Evolutionary conservation across 92 coral and sea anemone genomes (phyloP), one percentile per base, ranked within the genome.

Genomic region (Zoanthus gigantus): DNA sequence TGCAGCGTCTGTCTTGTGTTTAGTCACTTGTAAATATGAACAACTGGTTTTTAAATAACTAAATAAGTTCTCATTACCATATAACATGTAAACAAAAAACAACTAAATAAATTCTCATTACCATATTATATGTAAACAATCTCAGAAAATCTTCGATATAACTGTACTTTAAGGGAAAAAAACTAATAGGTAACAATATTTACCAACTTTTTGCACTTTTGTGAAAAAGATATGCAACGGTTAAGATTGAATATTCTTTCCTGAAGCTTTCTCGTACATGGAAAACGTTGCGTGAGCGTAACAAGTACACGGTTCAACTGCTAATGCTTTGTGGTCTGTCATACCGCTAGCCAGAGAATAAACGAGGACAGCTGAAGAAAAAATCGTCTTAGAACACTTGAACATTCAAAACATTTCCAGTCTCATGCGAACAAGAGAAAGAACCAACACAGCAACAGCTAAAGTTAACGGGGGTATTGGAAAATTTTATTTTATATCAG

Each of bases 41-140:
- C 46, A 66, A 28, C 76, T 66, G 85, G 85, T 81, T 66, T 65
- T 44, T 50, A 50, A 50, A 50, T 50, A 50, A 50, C 8, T 50
- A 50, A 50, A 50, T 66, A 81, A 67, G 85, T 46, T 74, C 76
- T 81, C 45, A 81, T 81, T 81, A 81, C 18, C 85, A 81, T 81
- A 81, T 9, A 66, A 23, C 67, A 30, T 81, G 85, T 81, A 81
- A 80, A 80, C 85, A 80, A 80, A 23, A 23, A 23, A 23, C 23
- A 23, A 23, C 23, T 47, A 47, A 47, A 47, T 65, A 80, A 66
- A 74, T 45, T 74, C 75, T 80, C 42, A 80, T 80, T 80, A 80
- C n/a, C 85, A 80, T 80, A 80, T 9, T 44, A n/a, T 65, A 29
- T 80, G 85, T 80, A 80, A 81, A 81, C 85, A 81, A 81, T 54